phyloP scores from a whole-genome alignment of 2,113 vertebrate genomes.

The Rhabdornis inornatus region DNA sequence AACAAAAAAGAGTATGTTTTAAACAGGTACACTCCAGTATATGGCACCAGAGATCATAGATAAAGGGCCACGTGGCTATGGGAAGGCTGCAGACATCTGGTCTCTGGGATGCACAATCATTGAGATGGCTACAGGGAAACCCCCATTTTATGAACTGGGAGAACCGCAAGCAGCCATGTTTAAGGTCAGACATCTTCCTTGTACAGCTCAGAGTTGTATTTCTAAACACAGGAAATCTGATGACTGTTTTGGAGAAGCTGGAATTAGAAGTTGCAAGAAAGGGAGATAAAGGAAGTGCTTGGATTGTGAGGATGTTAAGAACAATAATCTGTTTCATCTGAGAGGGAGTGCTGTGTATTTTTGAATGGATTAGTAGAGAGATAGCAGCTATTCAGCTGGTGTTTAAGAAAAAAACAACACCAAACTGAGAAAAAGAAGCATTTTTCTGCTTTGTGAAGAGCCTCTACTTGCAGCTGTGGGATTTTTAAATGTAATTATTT shows the following conservation, averaged over 20 bases:
- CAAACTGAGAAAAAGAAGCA: not conserved
- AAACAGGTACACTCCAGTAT: constrained; percentile 93
- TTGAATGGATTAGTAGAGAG: not conserved
- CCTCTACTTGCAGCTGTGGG: not conserved
- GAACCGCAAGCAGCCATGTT: constrained; percentile 99
- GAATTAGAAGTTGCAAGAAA: not conserved
- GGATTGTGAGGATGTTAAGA: not conserved
- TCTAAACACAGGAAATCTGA: not conserved
- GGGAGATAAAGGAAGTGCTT: not conserved
- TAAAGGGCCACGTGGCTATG: constrained; percentile 94
- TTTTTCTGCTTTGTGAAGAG: not conserved
- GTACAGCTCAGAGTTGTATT: not conserved
- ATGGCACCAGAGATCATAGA: constrained; percentile 99
- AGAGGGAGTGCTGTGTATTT: not conserved
- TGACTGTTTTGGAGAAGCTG: not conserved
- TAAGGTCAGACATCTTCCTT: constrained; percentile 80
- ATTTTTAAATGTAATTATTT: not conserved
- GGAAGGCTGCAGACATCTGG: constrained; percentile 98
- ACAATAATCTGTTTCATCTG: not conserved
- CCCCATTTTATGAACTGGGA: constrained; percentile 95
- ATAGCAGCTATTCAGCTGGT: not conserved
- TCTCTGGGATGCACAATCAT: constrained; percentile 98
- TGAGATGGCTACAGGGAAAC: constrained; percentile 98
- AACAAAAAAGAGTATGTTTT: constrained; percentile 11
- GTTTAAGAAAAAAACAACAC: not conserved